Percentiles rank a stretch among this genome's conserved stretches.
These are phyloP conservation scores for Myotis lucifugus DNA, from an alignment of 2,113 vertebrate genomes.

Conservation along the genomic window DNA sequence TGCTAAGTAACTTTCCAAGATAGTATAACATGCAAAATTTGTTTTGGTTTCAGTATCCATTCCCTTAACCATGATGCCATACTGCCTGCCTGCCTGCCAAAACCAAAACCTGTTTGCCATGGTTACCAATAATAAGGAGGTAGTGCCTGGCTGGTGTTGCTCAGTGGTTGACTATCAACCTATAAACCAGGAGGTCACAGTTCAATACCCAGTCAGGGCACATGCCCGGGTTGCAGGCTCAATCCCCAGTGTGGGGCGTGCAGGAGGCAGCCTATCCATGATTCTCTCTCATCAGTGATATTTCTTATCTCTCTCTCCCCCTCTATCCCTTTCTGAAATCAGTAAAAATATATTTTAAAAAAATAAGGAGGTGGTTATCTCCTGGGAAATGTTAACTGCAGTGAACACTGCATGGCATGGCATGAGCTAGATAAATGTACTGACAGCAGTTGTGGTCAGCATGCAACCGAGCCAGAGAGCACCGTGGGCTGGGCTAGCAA, in stretches of 20 bases:
- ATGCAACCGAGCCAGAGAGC: rapidly evolving
- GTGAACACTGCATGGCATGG: rapidly evolving
- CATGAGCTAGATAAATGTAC: background rate
- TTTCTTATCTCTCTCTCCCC: no score
- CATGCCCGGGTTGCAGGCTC: no score
- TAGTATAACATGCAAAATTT: background rate
- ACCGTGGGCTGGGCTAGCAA: rapidly evolving
- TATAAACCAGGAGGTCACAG: no score
- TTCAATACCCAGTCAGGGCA: no score
- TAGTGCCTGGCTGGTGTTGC: no score
- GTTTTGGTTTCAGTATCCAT: background rate
- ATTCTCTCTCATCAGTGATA: no score
- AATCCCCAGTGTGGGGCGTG: no score
- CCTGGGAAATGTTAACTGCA: background rate
- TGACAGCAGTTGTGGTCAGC: rapidly evolving
- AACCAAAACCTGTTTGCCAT: background rate
- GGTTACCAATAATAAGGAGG: background rate
- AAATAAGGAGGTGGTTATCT: no score
- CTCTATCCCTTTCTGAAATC: no score
- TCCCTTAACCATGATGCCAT: background rate
- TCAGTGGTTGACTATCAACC: no score
- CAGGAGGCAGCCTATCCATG: no score
- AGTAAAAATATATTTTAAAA: no score
- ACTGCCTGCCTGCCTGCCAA: background rate
- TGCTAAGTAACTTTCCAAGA: background rate